Percentiles rank a stretch among this genome's conserved stretches.
These are phyloP conservation scores for Gymnopithys bicolor DNA, from an alignment of 2,797 vertebrate species.

Conservation along the genomic window DNA sequence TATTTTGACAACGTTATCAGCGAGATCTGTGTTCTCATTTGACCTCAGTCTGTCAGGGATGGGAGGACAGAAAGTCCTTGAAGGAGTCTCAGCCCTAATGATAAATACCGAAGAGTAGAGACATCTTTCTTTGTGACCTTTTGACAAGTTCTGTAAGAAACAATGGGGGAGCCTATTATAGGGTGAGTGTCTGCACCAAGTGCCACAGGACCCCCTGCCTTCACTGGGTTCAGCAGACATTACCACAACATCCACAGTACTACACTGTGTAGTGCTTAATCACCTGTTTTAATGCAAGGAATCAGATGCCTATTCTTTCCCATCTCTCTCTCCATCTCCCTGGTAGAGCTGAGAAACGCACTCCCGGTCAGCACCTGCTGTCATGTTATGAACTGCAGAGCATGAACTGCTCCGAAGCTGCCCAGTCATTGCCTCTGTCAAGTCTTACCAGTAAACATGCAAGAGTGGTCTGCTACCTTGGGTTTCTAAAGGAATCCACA, in stretches of 20 bases:
- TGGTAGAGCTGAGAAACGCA: background rate
- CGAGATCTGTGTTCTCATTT: slow-evolving; percentile 24
- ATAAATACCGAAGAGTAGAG: background rate
- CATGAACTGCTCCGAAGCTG: background rate
- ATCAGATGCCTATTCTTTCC: background rate
- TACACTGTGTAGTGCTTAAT: no score
- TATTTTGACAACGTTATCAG: slow-evolving; percentile 38
- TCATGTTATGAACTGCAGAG: background rate
- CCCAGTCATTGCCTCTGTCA: background rate
- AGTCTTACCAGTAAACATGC: background rate
- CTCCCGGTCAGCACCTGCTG: background rate
- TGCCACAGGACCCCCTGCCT: background rate
- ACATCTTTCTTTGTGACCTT: background rate
- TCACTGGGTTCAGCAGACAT: background rate
- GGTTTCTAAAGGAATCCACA: background rate
- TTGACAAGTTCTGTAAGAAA: background rate
- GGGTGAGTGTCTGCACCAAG: background rate
- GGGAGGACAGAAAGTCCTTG: slow-evolving; percentile 4
- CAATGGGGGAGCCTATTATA: background rate
- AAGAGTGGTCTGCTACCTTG: background rate
- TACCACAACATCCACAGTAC: background rate
- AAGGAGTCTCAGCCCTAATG: background rate
- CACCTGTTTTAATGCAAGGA: background rate
- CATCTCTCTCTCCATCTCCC: background rate
- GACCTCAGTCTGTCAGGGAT: background rate